A percentile compares a stretch with the other conserved stretches of the same genome.
Evolutionary conservation across 2,888 invertebrate genomes (phyloP).

Genomic region (Rhagium mordax): DNA sequence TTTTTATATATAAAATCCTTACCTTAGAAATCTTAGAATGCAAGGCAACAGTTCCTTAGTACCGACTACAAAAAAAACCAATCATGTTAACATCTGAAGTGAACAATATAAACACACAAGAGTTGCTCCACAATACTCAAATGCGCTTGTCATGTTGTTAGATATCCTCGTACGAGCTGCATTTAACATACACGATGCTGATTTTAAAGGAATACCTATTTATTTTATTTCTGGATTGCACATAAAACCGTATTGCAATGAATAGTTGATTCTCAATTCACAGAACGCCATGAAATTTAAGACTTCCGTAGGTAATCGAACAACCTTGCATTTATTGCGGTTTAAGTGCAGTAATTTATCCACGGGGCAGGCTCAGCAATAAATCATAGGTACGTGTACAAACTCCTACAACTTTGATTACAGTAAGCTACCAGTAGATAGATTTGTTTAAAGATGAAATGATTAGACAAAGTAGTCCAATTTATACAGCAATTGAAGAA

Average conservation of each 20-base stretch:
- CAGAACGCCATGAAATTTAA: background rate
- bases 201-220: background rate
- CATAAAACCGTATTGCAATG: background rate
- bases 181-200: background rate
- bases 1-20: too few species aligned
- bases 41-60: too few species aligned
- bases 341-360: constrained; percentile 4
- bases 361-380: background rate
- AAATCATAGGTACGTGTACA: background rate
- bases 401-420: too few species aligned
- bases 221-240: background rate
- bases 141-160: too few species aligned
- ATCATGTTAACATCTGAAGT: background rate
- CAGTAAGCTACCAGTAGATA: too few species aligned
- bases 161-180: background rate
- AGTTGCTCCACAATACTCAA: background rate
- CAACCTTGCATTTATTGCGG: constrained; percentile 10
- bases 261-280: background rate
- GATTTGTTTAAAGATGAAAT: too few species aligned
- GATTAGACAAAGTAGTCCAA: too few species aligned
- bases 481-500: too few species aligned
- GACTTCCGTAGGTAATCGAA: background rate
- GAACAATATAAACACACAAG: background rate
- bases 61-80: too few species aligned
- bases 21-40: too few species aligned